Conservation (phyloP, 2,113 vertebrate genomes). For the Lanius collurio region DNA sequence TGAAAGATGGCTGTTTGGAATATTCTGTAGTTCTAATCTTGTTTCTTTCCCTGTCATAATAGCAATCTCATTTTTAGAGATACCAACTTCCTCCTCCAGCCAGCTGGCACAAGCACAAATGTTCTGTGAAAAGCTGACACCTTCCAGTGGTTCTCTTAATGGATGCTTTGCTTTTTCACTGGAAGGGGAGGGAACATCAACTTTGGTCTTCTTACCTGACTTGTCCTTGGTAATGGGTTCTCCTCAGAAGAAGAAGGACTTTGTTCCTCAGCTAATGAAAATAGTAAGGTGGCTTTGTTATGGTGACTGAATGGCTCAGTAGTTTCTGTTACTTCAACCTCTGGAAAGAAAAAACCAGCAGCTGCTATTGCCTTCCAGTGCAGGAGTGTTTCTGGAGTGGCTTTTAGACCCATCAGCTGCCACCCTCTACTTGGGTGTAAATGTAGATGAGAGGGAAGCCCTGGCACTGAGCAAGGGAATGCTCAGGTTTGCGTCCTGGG, state of each 20-base stretch:
- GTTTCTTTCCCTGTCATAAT: not conserved
- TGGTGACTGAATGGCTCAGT: not conserved
- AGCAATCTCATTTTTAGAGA: not conserved
- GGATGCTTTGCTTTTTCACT: not conserved
- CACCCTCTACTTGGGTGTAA: not conserved
- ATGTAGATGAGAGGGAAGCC: not conserved
- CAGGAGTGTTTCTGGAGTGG: not conserved
- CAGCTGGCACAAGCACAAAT: not conserved
- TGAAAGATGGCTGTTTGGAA: not conserved
- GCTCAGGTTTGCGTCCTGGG: not conserved
- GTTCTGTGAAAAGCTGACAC: not conserved
- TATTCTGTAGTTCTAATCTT: not conserved
- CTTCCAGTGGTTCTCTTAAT: not conserved
- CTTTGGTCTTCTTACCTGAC: not conserved
- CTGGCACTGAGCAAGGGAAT: not conserved
- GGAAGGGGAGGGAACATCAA: not conserved
- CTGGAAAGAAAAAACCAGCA: not conserved
- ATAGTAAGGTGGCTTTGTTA: not conserved
- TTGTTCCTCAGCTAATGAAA: not conserved
- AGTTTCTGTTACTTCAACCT: not conserved
- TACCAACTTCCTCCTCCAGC: not conserved
- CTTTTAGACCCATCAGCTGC: not conserved
- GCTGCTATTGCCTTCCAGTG: not conserved
- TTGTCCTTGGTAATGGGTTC: not conserved
- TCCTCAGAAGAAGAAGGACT: not conserved